Evolutionary conservation across 2,113 vertebrate species (phyloP), one percentile per base, ranked within the genome.

Genomic region (Leucopsar rothschildi): DNA sequence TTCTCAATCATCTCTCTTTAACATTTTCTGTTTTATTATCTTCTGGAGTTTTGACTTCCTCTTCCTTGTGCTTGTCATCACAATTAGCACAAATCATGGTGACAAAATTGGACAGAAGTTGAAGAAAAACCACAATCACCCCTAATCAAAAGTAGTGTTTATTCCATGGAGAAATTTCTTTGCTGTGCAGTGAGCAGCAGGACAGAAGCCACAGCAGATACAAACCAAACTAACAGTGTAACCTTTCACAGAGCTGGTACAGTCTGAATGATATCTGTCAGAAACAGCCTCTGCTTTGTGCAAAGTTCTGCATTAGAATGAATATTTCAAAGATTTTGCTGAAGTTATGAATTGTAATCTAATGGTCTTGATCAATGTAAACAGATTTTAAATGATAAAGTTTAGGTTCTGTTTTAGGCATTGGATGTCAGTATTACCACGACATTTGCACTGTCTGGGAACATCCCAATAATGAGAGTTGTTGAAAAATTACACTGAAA

Each of bases 201-300:
- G 35, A 69, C 19, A 55, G 45, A 42, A 69, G 27, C 15, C 56
- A 61, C 15, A 75, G 70, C 10, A 75, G 37, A 49, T 5, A 28
- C 9, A 73, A 12, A 5, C 11, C 63, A 71, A 84, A 50, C 13
- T 39, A 80, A 49, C 23, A 53, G 31, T 4, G 5, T 21, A 84
- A 53, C 6, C 8, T 68, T 55, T 78, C 40, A 24, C 3, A 65
- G 45, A 28, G 27, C 35, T 0, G 0, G 6, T 27, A 66, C 9
- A 42, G 27, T 56, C 27, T 20, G 45, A 69, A 71, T 29, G 25
- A 47, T 2, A 57, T 10, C 22, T 57, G 28, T 24, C n/a, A 73
- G 55, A 40, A 88, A 82, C 3, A 33, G 19, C 7, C 16, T 79
- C 39, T 50, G 21, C 5, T 65, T 40, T 52, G 24, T 23, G 23